phyloP scores from a whole-genome alignment of 2,888 invertebrate species.

The Andrena minutula region DNA sequence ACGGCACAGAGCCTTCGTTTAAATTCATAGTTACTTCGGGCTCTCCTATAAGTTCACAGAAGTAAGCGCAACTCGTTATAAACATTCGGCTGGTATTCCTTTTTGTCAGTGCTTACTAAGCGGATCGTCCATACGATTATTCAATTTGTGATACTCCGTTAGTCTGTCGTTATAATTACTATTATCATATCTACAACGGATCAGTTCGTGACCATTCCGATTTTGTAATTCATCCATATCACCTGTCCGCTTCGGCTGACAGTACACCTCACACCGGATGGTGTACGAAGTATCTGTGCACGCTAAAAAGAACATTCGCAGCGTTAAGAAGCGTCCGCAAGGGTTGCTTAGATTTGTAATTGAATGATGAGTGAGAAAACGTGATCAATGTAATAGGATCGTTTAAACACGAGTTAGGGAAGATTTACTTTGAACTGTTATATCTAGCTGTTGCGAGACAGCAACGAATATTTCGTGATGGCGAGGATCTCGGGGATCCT shows the following conservation, averaged over 20 bases:
- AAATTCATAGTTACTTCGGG: conserved; percentile 66
- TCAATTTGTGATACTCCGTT: conserved; percentile 38
- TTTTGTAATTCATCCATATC: conserved; percentile 59
- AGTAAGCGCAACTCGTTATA: not conserved
- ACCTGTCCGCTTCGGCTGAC: conserved; percentile 1
- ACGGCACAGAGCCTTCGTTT: conserved; percentile 40
- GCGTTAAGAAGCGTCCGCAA: conserved; percentile 9
- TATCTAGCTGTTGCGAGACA: conserved; percentile 62
- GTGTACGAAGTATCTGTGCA: conserved; percentile 36
- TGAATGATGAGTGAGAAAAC: conserved; percentile 31
- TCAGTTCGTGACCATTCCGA: conserved; percentile 30
- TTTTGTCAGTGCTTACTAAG: conserved; percentile 49
- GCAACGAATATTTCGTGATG: conserved; percentile 63
- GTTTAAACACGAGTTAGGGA: conserved; percentile 50
- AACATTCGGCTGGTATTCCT: not conserved
- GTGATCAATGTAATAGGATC: conserved; percentile 22
- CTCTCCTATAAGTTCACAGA: conserved; percentile 44
- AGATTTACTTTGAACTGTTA: conserved; percentile 61
- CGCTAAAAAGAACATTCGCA: conserved; percentile 47
- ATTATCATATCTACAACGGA: conserved; percentile 38
- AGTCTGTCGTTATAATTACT: conserved; percentile 41
- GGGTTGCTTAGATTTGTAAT: not conserved
- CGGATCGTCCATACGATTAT: conserved; percentile 52
- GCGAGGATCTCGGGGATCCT: conserved; percentile 55
- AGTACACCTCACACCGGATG: conserved; percentile 32